These are phyloP conservation scores for Arothron firmamentum DNA, from an alignment of 2,113 vertebrate genomes.

Conservation along the genomic window DNA sequence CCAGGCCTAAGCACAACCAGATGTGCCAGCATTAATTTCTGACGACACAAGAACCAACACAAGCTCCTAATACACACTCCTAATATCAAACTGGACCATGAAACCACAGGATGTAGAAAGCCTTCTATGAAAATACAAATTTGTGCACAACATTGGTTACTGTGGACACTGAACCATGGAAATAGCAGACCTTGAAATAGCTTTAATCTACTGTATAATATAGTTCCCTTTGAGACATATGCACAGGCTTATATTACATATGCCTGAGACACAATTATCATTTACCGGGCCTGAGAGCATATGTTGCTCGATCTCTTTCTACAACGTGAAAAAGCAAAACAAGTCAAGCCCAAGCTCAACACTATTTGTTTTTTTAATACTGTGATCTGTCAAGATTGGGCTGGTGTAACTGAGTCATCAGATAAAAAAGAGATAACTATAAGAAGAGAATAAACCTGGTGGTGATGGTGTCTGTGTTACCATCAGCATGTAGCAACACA, in stretches of 20 bases:
- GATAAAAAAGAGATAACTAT: not conserved
- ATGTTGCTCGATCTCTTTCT: conserved; percentile 4
- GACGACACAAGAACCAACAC: conserved; percentile 38
- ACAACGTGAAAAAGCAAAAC: conserved; percentile 1
- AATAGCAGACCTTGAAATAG: conserved; percentile 52
- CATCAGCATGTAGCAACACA: conserved; percentile 62
- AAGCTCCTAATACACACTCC: conserved; percentile 47
- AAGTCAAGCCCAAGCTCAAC: conserved; percentile 29
- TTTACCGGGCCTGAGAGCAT: conserved; percentile 12
- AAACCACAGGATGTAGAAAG: conserved; percentile 48
- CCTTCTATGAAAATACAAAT: conserved; percentile 13
- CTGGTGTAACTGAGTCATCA: conserved; percentile 49
- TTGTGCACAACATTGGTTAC: conserved; percentile 22
- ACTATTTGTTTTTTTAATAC: not conserved
- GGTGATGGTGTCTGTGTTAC: conserved; percentile 35
- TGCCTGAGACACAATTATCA: conserved; percentile 41
- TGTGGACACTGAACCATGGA: conserved; percentile 23
- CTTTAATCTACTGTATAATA: conserved; percentile 43
- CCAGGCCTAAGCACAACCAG: conserved; percentile 69
- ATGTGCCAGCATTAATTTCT: conserved; percentile 67
- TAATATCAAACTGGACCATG: conserved; percentile 35
- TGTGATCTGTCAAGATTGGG: conserved; percentile 14
- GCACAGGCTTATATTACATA: conserved; percentile 12
- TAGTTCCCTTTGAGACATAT: conserved; percentile 30
- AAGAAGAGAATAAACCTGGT: conserved; percentile 1